Conservation (phyloP, 2,113 vertebrate species). For the Callionymus lyra region DNA sequence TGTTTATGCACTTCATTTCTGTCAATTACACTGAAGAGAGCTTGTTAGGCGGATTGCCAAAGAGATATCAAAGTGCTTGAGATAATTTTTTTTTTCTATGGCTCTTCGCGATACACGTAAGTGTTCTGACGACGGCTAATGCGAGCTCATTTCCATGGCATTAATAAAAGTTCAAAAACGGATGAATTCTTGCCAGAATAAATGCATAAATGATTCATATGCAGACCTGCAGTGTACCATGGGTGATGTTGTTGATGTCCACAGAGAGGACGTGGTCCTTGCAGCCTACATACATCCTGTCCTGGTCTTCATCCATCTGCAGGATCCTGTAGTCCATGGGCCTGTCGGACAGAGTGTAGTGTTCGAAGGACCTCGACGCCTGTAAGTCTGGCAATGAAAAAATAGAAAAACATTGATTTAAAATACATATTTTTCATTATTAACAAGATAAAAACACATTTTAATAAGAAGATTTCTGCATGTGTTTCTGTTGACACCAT, state of each 20-base stretch:
- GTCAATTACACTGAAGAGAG: conserved; percentile 39
- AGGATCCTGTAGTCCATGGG: conserved; percentile 95
- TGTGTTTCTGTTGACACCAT: too few relatives aligned
- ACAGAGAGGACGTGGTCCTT: conserved; percentile 94
- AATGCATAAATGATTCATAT: too few relatives aligned
- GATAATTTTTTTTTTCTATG: too few relatives aligned
- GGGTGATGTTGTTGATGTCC: conserved; percentile 97
- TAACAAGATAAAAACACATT: too few relatives aligned
- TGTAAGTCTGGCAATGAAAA: conserved; percentile 74
- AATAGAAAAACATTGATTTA: not conserved
- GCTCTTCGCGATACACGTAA: conserved; percentile 14
- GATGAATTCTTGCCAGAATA: too few relatives aligned
- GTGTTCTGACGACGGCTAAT: conserved; percentile 12
- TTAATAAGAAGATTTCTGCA: too few relatives aligned
- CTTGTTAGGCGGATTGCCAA: conserved; percentile 24
- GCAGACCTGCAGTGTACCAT: conserved; percentile 81
- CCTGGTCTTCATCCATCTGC: conserved; percentile 97
- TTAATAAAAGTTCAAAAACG: too few relatives aligned
- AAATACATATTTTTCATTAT: too few relatives aligned
- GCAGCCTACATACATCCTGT: conserved; percentile 93
- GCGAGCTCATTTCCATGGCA: conserved; percentile 22
- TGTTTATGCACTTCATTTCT: conserved; percentile 45
- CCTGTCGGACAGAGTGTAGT: conserved; percentile 79
- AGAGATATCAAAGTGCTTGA: too few relatives aligned
- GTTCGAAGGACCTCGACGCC: conserved; percentile 79